phyloP scores from a whole-genome alignment of 2,113 vertebrate species.

The Cacatua alba region DNA sequence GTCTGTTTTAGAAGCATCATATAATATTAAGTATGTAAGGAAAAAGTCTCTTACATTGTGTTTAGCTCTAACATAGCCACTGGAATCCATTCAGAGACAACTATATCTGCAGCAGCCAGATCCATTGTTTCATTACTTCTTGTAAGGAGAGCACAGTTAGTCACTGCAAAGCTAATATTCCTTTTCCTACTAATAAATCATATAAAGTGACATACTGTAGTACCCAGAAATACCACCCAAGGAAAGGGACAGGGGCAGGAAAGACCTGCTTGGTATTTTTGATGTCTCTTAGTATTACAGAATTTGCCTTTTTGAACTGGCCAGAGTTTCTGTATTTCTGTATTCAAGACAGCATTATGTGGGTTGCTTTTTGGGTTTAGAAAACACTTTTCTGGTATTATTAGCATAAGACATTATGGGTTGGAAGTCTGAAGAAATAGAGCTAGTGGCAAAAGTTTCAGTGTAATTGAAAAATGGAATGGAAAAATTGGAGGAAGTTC shows the following conservation, averaged over 20 bases:
- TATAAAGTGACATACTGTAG: background rate
- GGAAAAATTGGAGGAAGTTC: background rate
- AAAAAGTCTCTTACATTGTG: background rate
- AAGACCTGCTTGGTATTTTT: background rate
- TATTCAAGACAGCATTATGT: background rate
- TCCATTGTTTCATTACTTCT: rapidly evolving
- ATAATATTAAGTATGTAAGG: background rate
- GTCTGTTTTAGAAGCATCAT: background rate
- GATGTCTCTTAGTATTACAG: background rate
- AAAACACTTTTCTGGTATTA: background rate
- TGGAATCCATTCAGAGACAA: background rate
- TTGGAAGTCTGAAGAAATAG: background rate
- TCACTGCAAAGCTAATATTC: background rate
- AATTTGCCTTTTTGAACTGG: background rate
- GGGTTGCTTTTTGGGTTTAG: background rate
- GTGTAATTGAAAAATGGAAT: background rate
- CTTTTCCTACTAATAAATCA: background rate
- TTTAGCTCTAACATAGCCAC: background rate
- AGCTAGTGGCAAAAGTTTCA: background rate
- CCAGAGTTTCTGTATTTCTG: background rate
- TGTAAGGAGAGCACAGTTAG: background rate
- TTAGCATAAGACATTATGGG: background rate
- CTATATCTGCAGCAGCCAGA: background rate
- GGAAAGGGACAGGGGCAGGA: background rate
- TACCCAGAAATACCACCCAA: background rate